Evolutionary conservation across 2,113 vertebrate species (phyloP), one percentile per base, ranked within the genome.

Genomic region (Colossoma macropomum): DNA sequence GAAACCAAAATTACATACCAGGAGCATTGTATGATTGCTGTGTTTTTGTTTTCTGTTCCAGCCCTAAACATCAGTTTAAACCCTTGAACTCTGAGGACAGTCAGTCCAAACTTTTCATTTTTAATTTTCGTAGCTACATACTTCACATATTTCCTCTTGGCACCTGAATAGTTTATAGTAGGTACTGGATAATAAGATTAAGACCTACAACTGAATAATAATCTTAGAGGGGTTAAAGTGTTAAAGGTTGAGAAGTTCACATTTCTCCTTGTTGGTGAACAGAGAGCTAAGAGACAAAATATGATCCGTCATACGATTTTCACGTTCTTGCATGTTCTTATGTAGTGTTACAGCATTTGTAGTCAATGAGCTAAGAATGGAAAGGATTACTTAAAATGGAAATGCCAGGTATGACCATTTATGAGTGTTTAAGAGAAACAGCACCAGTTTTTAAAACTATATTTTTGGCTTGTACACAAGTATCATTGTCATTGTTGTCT

Each of bases 401-500:
- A 66, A 66, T 32, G 62, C 28, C 5, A 9, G 1, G 21, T 17
- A 38, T 69, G 16, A 38, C 32, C 1, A 23, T 4, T 10, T 69
- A 4, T 69, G 30, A 56, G 19, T 38, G 17, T 34, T 16, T 69
- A 54, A 17, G 21, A 65, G 13, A 8, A 4, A 45, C 10, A 10
- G 4, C 41, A 45, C n/a, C n/a, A n/a, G n/a, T n/a, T 45, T 45
- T 45, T 45, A 45, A 45, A 45, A 45, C n/a, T 54, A 7, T 48
- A 13, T 79, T 16, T 52, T 48, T 52, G 28, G 6, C 16, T 45
- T 79, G 15, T 32, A 38, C 32, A 25, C 34, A 38, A 41, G 23
- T 59, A 25, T 68, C n/a, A 23, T 30, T 85, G 65, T 13, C 82
- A 41, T 84, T 32, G 27, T 19, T 73, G 32, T 83, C 62, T 84